phyloP scores from a whole-genome alignment of 2,888 invertebrate genomes.

The Euzophera pinguis region DNA sequence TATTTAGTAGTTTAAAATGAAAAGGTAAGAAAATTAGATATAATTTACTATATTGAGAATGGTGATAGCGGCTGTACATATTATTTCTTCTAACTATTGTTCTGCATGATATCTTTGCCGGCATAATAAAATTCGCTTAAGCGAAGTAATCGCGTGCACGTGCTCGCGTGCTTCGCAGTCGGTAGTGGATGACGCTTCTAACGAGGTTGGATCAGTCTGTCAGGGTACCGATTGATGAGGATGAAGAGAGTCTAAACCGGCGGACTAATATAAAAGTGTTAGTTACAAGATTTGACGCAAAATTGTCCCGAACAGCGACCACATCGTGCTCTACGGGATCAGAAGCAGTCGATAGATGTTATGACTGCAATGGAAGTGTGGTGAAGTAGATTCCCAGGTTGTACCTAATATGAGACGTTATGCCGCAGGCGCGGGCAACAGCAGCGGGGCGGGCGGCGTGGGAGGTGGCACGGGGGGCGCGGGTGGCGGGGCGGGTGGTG shows the following conservation, averaged over 20 bases:
- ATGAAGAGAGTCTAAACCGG: neutral
- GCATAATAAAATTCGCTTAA: slow-evolving; percentile 40
- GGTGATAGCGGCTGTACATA: slow-evolving; percentile 21
- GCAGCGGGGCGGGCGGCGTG: slow-evolving; percentile 24
- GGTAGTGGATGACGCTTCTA: slow-evolving; percentile 13
- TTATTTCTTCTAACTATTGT: slow-evolving; percentile 33
- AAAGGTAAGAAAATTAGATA: slow-evolving; percentile 12
- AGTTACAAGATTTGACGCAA: neutral
- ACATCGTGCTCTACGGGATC: neutral
- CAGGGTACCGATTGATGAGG: neutral
- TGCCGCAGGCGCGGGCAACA: slow-evolving; percentile 41
- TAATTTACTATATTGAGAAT: slow-evolving; percentile 2
- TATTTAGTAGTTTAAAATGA: neutral
- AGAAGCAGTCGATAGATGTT: neutral
- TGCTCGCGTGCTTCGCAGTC: slow-evolving; percentile 8
- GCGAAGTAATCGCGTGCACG: slow-evolving; percentile 13
- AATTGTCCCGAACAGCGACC: neutral
- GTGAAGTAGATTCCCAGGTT: neutral
- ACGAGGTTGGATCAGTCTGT: slow-evolving; percentile 22
- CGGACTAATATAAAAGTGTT: neutral
- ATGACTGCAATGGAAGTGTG: neutral
- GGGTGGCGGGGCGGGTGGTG: slow-evolving; percentile 36
- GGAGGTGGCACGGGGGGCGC: slow-evolving; percentile 77
- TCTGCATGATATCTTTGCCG: slow-evolving; percentile 45
- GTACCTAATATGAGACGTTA: neutral